Evolutionary conservation across 2,888 invertebrate genomes (phyloP), one percentile per base, ranked within the genome.

Genomic region (Hermaeophaga mercurialis): DNA sequence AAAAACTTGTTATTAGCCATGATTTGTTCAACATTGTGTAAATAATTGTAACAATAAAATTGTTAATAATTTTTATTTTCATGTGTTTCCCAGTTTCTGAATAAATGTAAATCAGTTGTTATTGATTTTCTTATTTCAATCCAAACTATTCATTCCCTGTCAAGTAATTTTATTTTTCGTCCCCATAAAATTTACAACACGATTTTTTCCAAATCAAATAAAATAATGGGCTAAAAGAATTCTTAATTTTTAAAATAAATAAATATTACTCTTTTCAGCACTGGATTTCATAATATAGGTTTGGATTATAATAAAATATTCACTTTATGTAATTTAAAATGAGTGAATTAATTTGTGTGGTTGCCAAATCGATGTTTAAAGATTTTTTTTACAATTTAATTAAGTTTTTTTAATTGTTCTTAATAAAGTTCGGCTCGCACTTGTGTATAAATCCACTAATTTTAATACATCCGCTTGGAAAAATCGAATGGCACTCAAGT

Each of bases 401-500:
- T n/a, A 22, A 31, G 17, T 6, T 17, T 46, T 48, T 54, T 54
- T n/a, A 54, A 54, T 54, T 48, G 48, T 43, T 34, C 33, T 24
- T 54, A 47, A 48, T 48, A 26, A 46, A 28, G 9, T 36, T 53
- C 24, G 24, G 45, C 6, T 34, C 19, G 15, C 36, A 24, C 17
- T 18, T 11, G 24, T 11, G 14, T 39, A 38, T 18, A 17, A 17
- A 17, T 15, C 15, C 48, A 26, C 7, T 12, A 48, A 55, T 56
- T 65, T 63, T 66, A 64, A 62, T 65, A 61, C 64, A 49, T 50
- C 48, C 44, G 58, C 58, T 54, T 61, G 45, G 61, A 60, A 63
- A 56, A 58, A n/a, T 61, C 63, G 53, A 61, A 66, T 63, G 49
- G 62, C 58, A 60, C 66, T 69, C 58, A 55, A 66, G 58, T 61